These are phyloP conservation scores for Brachyalestes nurse DNA, from an alignment of 2,797 vertebrate species.

Conservation along the genomic window DNA sequence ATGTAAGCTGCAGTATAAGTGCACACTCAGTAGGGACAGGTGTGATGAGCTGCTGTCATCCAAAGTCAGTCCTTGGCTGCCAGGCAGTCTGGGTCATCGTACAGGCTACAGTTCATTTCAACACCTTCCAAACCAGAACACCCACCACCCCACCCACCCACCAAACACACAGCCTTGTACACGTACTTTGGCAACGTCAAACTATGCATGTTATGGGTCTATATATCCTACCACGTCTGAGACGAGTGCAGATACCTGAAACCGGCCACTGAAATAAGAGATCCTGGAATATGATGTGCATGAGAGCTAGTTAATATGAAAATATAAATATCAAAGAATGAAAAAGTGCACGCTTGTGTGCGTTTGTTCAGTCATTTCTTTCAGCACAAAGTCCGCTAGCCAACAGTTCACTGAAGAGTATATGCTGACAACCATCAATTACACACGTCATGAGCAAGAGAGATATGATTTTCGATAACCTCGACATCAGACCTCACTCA, in stretches of 20 bases:
- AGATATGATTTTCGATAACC: conserved; percentile 10
- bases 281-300: neutral
- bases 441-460: conserved; percentile 4
- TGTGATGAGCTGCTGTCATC: conserved; percentile 33
- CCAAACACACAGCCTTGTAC: conserved; percentile 1
- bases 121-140: conserved; percentile 63
- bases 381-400: neutral
- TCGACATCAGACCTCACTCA: conserved; percentile 9
- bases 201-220: conserved; percentile 56
- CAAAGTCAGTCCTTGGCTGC: conserved; percentile 49
- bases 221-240: conserved; percentile 69
- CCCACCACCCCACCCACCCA: conserved; percentile 6
- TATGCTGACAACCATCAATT: conserved; percentile 35
- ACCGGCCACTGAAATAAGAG: conserved; percentile 4
- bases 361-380: neutral
- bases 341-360: neutral
- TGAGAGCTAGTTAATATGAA: neutral
- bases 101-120: conserved; percentile 59
- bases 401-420: conserved; percentile 6
- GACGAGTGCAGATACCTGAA: conserved; percentile 58
- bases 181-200: conserved; percentile 46
- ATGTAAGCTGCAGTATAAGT: neutral
- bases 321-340: neutral
- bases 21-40: neutral
- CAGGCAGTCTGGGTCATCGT: conserved; percentile 58